Conservation (phyloP, 2,888 invertebrate genomes). For the Nomada goodeniana region DNA sequence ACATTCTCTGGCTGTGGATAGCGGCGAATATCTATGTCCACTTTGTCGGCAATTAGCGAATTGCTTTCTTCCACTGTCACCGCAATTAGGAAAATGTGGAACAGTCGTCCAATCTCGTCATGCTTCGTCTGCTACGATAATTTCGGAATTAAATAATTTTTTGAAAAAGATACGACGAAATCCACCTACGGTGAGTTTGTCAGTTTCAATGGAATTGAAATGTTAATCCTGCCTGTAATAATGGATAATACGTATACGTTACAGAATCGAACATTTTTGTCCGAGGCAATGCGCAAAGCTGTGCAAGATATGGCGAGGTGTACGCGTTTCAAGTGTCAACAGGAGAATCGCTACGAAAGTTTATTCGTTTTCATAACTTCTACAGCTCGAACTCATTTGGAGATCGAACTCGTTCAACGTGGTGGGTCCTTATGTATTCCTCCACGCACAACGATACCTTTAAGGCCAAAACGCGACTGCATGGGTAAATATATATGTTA, state of each 20-base stretch:
- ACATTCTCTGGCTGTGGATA: constrained; percentile 90
- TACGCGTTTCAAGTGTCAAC: constrained; percentile 92
- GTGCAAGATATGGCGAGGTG: constrained; percentile 97
- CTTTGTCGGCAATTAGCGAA: constrained; percentile 96
- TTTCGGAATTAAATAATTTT: constrained; percentile 86
- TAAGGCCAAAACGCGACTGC: constrained; percentile 92
- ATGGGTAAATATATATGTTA: constrained; percentile 86
- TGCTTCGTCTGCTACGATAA: constrained; percentile 84
- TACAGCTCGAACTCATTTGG: constrained; percentile 95
- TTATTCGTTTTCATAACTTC: constrained; percentile 95
- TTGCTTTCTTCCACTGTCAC: constrained; percentile 94
- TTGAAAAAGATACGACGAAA: constrained; percentile 89
- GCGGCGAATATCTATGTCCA: constrained; percentile 97
- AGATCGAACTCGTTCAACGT: constrained; percentile 95
- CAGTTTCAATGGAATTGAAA: background rate
- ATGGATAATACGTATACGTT: constrained; percentile 28
- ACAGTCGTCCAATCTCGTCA: constrained; percentile 88
- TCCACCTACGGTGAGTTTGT: constrained; percentile 85
- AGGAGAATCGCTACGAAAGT: constrained; percentile 89
- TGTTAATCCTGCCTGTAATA: background rate
- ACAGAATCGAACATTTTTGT: constrained; percentile 88
- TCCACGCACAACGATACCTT: constrained; percentile 85
- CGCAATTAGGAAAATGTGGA: constrained; percentile 88
- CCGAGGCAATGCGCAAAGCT: constrained; percentile 95
- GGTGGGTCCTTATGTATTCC: constrained; percentile 90